phyloP scores from a whole-genome alignment of 2,113 vertebrate genomes.

The Psittacus erithacus region DNA sequence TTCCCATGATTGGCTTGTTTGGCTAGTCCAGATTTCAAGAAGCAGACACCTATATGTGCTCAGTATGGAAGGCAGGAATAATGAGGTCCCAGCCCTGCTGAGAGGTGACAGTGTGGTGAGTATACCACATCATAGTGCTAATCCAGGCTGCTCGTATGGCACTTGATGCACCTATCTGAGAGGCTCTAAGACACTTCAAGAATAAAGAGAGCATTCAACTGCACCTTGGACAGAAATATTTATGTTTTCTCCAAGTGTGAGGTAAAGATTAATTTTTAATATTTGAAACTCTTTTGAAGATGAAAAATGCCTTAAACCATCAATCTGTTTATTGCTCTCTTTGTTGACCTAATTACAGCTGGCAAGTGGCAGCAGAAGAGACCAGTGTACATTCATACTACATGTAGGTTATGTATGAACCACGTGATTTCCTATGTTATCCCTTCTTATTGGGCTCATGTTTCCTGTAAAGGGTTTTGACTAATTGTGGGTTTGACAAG shows the following conservation, averaged over 20 bases:
- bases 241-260: not conserved
- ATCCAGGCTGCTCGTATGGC: fast-evolving
- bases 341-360: not conserved
- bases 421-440: conserved; percentile 78
- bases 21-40: not conserved
- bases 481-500: conserved; percentile 82
- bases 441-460: conserved; percentile 75
- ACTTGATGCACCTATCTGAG: not conserved
- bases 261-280: not conserved
- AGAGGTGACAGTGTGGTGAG: fast-evolving
- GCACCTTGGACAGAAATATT: not conserved
- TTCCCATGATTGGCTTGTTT: not conserved
- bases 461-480: conserved; percentile 86
- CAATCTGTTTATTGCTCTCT: not conserved
- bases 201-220: not conserved
- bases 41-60: too few relatives aligned
- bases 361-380: conserved; percentile 46
- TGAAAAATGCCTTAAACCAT: not conserved
- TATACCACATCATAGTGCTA: fast-evolving
- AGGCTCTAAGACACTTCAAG: not conserved
- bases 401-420: not conserved
- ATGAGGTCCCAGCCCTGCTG: not conserved
- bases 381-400: not conserved
- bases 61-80: not conserved
- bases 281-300: not conserved